Evolutionary conservation across 2,797 vertebrate species (phyloP), one percentile per base, ranked within the genome.

Genomic region (Sciaenops ocellatus): DNA sequence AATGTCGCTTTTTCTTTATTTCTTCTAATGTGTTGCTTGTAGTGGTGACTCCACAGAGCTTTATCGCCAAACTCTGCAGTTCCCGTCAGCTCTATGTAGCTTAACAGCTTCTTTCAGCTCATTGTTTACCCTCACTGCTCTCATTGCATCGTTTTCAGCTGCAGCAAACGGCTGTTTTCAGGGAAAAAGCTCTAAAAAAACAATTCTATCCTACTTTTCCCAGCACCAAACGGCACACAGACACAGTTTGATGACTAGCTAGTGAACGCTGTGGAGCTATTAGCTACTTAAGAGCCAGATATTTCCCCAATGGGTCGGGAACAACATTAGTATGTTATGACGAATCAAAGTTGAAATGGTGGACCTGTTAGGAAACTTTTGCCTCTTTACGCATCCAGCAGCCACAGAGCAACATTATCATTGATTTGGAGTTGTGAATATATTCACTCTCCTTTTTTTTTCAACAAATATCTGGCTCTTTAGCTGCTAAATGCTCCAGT

Each of bases 71-170:
- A 20, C 7, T 22, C 55, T 55, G 42, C 51, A 42, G 50, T 11
- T n/a, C 18, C 46, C 12, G 11, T 46, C 28, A 20, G 22, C 13
- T 38, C 18, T 55, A 4, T 18, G 20, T 12, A 46, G 26, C 34
- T 69, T 42, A 54, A 34, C 1, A 38, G 38, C 20, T 52, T 68
- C 44, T 48, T 50, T 65, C 18, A 44, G 52, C 22, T 78, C 44
- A n/a, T 26, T 2, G 17, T 54, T 46, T 12, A 28, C 54, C 2
- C 6, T 26, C 51, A 24, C 0, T 4, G 41, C 65, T 55, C 57
- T n/a, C 22, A 47, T 3, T 24, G 47, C 0, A 6, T 10, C 2
- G 6, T 10, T 66, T 52, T 18, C 1, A 1, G 12, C 11, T 26
- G n/a, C 16, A 41, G 11, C 17, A 51, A 20, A 48, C 5, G 20